Evolutionary conservation across 2,797 vertebrate genomes (phyloP), one percentile per base, ranked within the genome.

Genomic region (Gymnopithys bicolor): DNA sequence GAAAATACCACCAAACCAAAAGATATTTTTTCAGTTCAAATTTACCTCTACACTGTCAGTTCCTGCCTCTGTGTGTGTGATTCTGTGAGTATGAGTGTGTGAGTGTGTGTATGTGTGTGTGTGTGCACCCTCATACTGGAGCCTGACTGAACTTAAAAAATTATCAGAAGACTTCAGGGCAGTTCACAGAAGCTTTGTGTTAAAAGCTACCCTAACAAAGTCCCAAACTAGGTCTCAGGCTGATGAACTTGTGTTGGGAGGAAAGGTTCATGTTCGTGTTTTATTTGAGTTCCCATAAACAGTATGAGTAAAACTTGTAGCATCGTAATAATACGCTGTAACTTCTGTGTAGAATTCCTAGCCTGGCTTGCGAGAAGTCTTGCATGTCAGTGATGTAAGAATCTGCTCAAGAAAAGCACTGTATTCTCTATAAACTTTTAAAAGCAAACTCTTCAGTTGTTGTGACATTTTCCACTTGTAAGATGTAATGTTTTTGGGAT

Each of bases 211-310:
- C 9, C 62, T 75, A 58, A 64, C 18, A 2, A 76, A 83, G 15
- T 64, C 62, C 17, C 24, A 33, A 9, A 46, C 67, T 41, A 33
- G 28, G 12, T 46, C 58, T 83, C 55, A 46, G 60, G 76, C 5
- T 53, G 23, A 68, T 83, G 33, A 85, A 46, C 33, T 71, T 56
- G 17, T 41, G 10, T 35, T 90, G 52, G 49, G 25, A 77, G 12
- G 5, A 25, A 32, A 37, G 21, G 13, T 90, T 77, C 2, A 2
- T 41, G 41, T 41, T 67, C 67, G 58, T 39, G 23, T 13, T 83
- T 91, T 84, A 79, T 80, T 51, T 64, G 46, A 83, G 15, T 66
- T 92, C 49, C 33, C 74, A 39, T 70, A 77, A 94, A 77, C 10
- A 32, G 10, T 32, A 33, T 55, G 64, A 86, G 45, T 94, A 75